Evolutionary conservation across 2,888 invertebrate genomes (phyloP).

Genomic region (Drosophila buzzatii): DNA sequence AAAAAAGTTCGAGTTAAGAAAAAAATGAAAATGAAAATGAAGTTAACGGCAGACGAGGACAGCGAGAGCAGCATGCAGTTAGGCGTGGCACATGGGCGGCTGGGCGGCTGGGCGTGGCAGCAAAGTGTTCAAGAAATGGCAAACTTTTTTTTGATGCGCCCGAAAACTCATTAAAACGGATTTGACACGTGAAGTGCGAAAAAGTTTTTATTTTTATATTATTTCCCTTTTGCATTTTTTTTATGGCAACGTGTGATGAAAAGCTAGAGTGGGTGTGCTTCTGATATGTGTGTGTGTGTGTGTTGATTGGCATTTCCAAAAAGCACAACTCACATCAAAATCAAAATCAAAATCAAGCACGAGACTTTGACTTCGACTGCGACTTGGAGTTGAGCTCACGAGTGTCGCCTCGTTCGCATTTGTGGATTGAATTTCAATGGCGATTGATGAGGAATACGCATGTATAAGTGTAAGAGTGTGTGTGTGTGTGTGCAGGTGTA

Average conservation of each 20-base stretch:
- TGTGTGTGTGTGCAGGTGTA: conserved; percentile 36
- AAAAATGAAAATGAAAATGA: conserved; percentile 1
- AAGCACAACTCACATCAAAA: conserved; percentile 60
- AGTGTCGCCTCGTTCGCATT: conserved; percentile 68
- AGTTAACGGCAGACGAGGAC: neutral
- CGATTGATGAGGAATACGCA: conserved; percentile 68
- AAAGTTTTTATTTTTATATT: conserved; percentile 80
- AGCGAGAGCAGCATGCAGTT: conserved; percentile 20
- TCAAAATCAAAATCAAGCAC: conserved; percentile 19
- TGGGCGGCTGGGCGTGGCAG: conserved; percentile 10
- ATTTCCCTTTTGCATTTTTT: conserved; percentile 81
- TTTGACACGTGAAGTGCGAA: conserved; percentile 83
- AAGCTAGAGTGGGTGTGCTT: conserved; percentile 30
- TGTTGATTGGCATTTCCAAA: conserved; percentile 70
- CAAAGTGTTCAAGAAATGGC: conserved; percentile 74
- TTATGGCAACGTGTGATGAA: conserved; percentile 77
- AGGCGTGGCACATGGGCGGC: conserved; percentile 7
- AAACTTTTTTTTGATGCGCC: conserved; percentile 82
- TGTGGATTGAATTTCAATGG: conserved; percentile 81
- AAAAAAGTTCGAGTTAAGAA: conserved; percentile 44
- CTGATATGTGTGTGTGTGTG: conserved; percentile 71
- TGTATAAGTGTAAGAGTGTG: conserved; percentile 7
- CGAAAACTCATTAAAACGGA: conserved; percentile 83
- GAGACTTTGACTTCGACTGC: neutral
- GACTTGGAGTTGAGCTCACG: conserved; percentile 22